These are phyloP conservation scores for Phymorhynchus buccinoides DNA, from an alignment of 1,140 invertebrate genomes.

Conservation along the genomic window DNA sequence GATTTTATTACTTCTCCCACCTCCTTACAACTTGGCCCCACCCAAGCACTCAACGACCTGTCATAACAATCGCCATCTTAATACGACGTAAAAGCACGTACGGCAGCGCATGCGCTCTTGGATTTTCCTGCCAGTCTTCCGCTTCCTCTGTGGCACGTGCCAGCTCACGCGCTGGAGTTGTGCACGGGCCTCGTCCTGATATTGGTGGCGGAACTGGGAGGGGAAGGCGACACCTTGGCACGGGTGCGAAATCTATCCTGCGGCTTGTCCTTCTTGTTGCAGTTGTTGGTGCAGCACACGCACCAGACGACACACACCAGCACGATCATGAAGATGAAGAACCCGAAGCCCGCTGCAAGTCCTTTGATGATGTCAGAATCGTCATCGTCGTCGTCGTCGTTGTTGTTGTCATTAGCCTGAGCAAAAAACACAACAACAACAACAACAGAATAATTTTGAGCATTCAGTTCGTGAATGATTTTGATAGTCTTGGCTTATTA, in stretches of 20 bases:
- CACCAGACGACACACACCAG: conserved; percentile 44
- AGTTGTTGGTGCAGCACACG: conserved; percentile 38
- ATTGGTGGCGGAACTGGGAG: conserved; percentile 32
- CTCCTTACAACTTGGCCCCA: too few species aligned
- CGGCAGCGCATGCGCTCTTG: too few species aligned
- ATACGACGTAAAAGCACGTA: too few species aligned
- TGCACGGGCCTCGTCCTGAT: conserved; percentile 15
- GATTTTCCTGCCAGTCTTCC: too few species aligned
- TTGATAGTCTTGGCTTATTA: too few species aligned
- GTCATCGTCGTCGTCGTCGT: conserved; percentile 25
- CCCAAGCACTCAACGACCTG: too few species aligned
- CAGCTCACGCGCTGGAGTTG: conserved; percentile 17
- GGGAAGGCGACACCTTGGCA: conserved; percentile 37
- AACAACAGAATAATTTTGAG: too few species aligned
- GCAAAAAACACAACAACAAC: neutral
- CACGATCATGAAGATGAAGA: conserved; percentile 41
- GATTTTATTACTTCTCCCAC: too few species aligned
- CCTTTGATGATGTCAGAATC: conserved; percentile 45
- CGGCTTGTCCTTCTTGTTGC: conserved; percentile 23
- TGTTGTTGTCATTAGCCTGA: neutral
- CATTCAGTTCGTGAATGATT: too few species aligned
- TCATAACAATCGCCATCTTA: too few species aligned
- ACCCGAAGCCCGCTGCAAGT: conserved; percentile 43
- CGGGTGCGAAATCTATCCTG: neutral
- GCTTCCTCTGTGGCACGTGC: too few species aligned